phyloP scores from a whole-genome alignment of 2,888 invertebrate species.

The Sarcophaga variegata region DNA sequence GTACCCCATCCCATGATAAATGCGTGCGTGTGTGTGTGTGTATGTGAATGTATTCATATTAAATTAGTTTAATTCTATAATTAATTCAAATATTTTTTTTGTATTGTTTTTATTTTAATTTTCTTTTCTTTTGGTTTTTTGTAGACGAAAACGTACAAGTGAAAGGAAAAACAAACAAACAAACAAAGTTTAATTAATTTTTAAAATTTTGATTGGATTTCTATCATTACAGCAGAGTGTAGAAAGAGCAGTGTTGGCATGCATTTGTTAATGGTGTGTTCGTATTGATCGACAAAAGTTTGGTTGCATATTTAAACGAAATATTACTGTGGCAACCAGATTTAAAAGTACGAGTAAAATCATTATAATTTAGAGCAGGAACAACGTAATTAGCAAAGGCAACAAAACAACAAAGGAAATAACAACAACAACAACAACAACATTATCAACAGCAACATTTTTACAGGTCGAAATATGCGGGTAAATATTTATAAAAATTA shows the following conservation, averaged over 20 bases:
- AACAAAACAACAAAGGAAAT: background rate
- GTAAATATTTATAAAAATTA: slow-evolving; percentile 65
- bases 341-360: slow-evolving; percentile 12
- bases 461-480: slow-evolving; percentile 50
- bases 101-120: background rate
- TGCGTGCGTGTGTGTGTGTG: slow-evolving; percentile 7
- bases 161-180: background rate
- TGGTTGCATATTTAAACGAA: background rate
- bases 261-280: background rate
- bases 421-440: slow-evolving; percentile 4
- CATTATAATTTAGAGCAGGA: slow-evolving; percentile 12
- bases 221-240: slow-evolving; percentile 9
- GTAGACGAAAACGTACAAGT: slow-evolving; percentile 7
- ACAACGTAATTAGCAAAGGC: slow-evolving; percentile 17
- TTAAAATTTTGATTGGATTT: slow-evolving; percentile 62
- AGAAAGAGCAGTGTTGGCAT: background rate
- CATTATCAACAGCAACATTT: slow-evolving; percentile 1
- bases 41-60: background rate
- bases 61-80: slow-evolving; percentile 6
- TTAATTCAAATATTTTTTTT: background rate
- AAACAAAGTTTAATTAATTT: slow-evolving; percentile 41
- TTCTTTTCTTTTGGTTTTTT: slow-evolving; percentile 1
- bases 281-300: background rate
- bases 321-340: slow-evolving; percentile 23
- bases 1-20: too few species aligned